phyloP scores from a whole-genome alignment of 2,113 vertebrate species.

The Tupaia chinensis region DNA sequence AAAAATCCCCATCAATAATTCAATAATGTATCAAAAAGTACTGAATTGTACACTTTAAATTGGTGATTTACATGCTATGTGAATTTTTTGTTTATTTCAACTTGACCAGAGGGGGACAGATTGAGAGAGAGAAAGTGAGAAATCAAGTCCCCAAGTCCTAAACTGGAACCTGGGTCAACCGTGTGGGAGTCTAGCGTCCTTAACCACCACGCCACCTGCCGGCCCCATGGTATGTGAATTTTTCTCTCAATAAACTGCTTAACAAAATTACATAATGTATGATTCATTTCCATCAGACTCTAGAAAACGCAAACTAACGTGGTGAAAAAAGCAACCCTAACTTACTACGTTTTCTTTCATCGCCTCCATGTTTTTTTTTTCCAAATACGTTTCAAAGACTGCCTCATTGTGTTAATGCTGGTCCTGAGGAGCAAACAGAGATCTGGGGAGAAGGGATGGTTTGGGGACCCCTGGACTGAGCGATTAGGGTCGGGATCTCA shows the following conservation, averaged over 20 bases:
- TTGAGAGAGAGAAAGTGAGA: too few relatives aligned
- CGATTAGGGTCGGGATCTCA: not conserved
- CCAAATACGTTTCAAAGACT: not conserved
- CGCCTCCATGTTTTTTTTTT: not conserved
- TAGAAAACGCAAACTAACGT: conserved; percentile 36
- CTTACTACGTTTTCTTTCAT: not conserved
- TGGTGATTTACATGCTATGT: not conserved
- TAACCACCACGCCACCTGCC: too few relatives aligned
- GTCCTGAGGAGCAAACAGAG: not conserved
- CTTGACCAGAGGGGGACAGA: too few relatives aligned
- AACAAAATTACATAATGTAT: not conserved
- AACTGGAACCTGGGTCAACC: too few relatives aligned
- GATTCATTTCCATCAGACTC: conserved; percentile 41
- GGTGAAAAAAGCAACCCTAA: not conserved
- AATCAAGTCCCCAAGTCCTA: too few relatives aligned
- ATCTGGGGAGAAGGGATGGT: not conserved
- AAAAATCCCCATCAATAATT: too few relatives aligned
- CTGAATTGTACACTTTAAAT: not conserved
- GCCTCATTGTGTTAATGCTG: conserved; percentile 1
- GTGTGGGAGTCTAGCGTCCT: too few relatives aligned
- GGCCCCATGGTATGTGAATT: not conserved
- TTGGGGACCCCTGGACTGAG: not conserved
- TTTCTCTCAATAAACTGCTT: not conserved
- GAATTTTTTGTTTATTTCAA: not conserved
- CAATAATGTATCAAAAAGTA: not conserved